These are phyloP conservation scores for Rotaria magnacalcarata DNA, from an alignment of 2,888 invertebrate genomes.

Conservation along the genomic window DNA sequence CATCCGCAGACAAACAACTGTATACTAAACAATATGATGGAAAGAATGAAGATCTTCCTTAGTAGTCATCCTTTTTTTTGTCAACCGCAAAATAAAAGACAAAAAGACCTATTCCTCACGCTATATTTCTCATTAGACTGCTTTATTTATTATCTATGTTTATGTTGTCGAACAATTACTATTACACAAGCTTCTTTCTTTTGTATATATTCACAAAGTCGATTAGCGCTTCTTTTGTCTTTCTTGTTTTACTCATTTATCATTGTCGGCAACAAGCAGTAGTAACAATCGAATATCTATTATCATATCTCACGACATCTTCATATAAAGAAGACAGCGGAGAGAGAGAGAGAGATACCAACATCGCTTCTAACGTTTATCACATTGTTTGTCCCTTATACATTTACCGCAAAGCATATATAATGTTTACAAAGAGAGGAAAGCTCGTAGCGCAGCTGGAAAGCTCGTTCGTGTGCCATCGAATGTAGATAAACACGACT, in stretches of 20 bases:
- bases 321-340: background rate
- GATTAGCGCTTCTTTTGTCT: conserved; percentile 21
- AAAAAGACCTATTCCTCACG: background rate
- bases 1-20: background rate
- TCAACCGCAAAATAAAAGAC: background rate
- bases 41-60: background rate
- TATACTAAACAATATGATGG: background rate
- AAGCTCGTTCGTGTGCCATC: conserved; percentile 29
- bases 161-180: conserved; percentile 1
- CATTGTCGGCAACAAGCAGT: conserved; percentile 31
- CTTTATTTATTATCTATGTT: conserved; percentile 13
- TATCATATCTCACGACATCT: conserved; percentile 35
- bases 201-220: background rate
- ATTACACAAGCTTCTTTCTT: conserved; percentile 21
- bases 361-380: conserved; percentile 6
- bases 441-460: conserved; percentile 31
- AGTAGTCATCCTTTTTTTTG: background rate
- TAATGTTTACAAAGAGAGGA: conserved; percentile 22
- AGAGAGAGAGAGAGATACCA: background rate
- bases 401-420: conserved; percentile 2
- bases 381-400: conserved; percentile 22
- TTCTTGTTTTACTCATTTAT: conserved; percentile 27
- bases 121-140: conserved; percentile 10
- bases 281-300: conserved; percentile 35
- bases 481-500: conserved; percentile 31